Base-by-base conservation (phyloP, 2,888 invertebrate species). In the Hoplodrina ambigua region DNA sequence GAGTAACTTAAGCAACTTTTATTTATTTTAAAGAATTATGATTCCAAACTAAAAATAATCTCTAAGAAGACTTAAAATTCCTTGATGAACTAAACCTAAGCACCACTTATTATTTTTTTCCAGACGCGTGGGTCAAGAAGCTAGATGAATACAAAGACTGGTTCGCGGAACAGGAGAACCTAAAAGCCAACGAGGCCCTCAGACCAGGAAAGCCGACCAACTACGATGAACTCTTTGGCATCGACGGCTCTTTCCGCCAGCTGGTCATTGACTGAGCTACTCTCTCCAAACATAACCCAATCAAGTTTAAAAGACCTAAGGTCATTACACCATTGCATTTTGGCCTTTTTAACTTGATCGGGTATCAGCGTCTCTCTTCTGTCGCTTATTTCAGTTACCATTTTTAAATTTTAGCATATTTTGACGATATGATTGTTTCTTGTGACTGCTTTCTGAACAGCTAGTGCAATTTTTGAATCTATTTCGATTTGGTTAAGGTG, bases 161-260 rank as follows among this genome's bases (percentile, higher is more conserved):
- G 98, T 98, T 98, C 91, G 96, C 97, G 84, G 97, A 97, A 75
- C 98, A 98, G 87, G 98, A 98, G 88, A 96, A 96, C 54, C 92
- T 97, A 44, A 98, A 98, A 89, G 97, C 98, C 17, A 97, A 98
- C 83, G 98, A 98, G 90, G 93, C 97, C 0, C 97, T 98, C 73
- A 97, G 98, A 88, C 98, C 98, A 0, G 98, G 98, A 54, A 98
- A 98, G 89, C 98, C 98, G 75, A 98, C 98, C 89, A 98, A 98
- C 83, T 97, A 97, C 81, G 98, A 98, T 82, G 98, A 98, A 87
- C 96, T 98, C 5, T 98, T 98, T 87, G 98, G 98, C n/a, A 96
- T 98, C 86, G 98, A 98, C 86, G 98, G 98, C 53, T 98, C 98
- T 59, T 98, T 98, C 96, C 97, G 98, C 87, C 98, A 98, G 92